A percentile compares a stretch with the other conserved stretches of the same genome.
Conservation (phyloP, 2,888 invertebrate genomes). For the Metallyticus violacea region DNA sequence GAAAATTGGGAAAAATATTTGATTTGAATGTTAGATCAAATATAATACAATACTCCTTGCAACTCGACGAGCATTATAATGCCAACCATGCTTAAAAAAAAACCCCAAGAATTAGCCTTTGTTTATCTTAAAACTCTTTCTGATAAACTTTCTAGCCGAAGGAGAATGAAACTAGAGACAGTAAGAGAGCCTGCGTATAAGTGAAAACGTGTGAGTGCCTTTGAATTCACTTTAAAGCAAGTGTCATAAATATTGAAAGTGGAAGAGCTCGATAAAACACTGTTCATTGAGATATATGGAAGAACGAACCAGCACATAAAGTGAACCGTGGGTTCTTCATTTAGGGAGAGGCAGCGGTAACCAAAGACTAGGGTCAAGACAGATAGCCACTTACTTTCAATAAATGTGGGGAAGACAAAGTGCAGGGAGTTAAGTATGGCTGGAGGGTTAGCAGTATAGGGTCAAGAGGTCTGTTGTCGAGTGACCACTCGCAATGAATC, state of each 20-base stretch:
- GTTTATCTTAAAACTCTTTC: not conserved
- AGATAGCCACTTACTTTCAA: constrained; percentile 15
- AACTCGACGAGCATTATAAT: too few species aligned
- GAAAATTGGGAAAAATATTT: too few species aligned
- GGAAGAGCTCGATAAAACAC: not conserved
- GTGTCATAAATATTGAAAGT: not conserved
- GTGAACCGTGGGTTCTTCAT: not conserved
- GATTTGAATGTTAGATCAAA: too few species aligned
- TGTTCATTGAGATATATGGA: not conserved
- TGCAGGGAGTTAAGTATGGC: not conserved
- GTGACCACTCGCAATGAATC: not conserved
- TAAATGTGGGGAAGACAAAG: constrained; percentile 11
- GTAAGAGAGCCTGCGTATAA: too few species aligned
- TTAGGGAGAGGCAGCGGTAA: not conserved
- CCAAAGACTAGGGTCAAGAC: not conserved
- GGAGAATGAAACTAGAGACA: not conserved
- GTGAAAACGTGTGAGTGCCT: not conserved
- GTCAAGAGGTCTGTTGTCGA: constrained; percentile 5
- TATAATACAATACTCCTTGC: too few species aligned
- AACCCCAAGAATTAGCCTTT: too few species aligned
- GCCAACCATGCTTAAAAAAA: too few species aligned
- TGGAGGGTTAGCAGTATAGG: not conserved
- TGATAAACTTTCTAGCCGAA: not conserved
- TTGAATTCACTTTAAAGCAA: not conserved
- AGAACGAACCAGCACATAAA: not conserved